Conservation (phyloP, 1,140 invertebrate species). For the Drosophila orosa region DNA sequence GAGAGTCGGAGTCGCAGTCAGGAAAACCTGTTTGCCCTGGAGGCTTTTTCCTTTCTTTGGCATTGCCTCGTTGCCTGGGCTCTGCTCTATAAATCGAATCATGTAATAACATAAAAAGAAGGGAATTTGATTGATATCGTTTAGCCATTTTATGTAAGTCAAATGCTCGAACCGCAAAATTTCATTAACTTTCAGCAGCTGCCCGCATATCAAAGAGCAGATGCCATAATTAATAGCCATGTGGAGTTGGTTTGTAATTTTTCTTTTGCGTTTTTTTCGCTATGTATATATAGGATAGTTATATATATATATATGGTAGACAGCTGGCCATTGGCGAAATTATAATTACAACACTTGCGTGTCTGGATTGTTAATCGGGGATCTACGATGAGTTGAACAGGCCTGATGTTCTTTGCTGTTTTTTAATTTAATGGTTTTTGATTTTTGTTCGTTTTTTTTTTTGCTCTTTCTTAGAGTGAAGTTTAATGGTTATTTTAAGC, state of each 20-base stretch:
- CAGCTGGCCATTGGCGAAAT: constrained; percentile 36
- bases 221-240: constrained; percentile 69
- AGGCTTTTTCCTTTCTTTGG: constrained; percentile 25
- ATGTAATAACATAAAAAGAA: constrained; percentile 68
- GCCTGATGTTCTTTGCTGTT: neutral
- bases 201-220: constrained; percentile 44
- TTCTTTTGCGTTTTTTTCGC: neutral
- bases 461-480: neutral
- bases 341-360: constrained; percentile 47
- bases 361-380: constrained; percentile 11
- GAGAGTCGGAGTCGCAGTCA: constrained; percentile 15
- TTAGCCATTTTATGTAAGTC: constrained; percentile 67
- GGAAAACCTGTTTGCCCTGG: constrained; percentile 65
- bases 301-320: constrained; percentile 10
- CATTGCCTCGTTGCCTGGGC: neutral
- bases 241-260: constrained; percentile 29
- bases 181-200: constrained; percentile 73
- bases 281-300: constrained; percentile 5
- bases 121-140: constrained; percentile 75
- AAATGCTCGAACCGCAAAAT: constrained; percentile 56
- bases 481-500: constrained; percentile 3
- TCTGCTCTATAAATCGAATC: constrained; percentile 62
- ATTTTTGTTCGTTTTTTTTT: neutral
- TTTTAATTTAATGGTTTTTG: constrained; percentile 6
- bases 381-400: constrained; percentile 5